Conservation (phyloP, 2,888 invertebrate genomes). For the Laothoe populi region DNA sequence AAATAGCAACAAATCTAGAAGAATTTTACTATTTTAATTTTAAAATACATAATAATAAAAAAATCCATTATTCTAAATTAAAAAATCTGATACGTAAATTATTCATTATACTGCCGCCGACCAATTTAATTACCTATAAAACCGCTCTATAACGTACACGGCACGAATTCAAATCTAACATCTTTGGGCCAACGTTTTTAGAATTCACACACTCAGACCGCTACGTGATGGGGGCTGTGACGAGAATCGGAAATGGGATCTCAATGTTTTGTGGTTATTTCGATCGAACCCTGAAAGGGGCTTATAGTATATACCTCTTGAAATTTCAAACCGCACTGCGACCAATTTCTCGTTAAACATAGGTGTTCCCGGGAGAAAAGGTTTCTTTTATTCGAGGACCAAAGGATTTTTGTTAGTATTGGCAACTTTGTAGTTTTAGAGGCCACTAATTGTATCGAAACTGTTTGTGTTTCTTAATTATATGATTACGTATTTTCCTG, state of each 20-base stretch:
- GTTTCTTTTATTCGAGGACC: conserved; percentile 51
- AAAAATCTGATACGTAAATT: conserved; percentile 5
- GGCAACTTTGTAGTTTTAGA: conserved; percentile 42
- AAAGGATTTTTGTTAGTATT: conserved; percentile 48
- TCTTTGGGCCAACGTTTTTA: conserved; percentile 32
- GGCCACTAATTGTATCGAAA: conserved; percentile 6
- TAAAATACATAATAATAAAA: no score
- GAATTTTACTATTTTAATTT: no score
- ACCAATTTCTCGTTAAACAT: conserved; percentile 66
- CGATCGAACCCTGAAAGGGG: conserved; percentile 76
- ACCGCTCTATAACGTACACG: conserved; percentile 23
- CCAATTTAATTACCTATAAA: conserved; percentile 24
- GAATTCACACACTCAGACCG: conserved; percentile 60
- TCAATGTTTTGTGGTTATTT: conserved; percentile 79
- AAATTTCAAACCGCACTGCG: conserved; percentile 65
- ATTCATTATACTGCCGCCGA: not conserved
- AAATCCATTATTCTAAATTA: not conserved
- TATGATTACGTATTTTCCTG: not conserved
- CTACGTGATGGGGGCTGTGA: conserved; percentile 73
- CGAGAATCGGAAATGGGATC: conserved; percentile 75
- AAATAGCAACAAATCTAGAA: no score
- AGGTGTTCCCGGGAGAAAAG: conserved; percentile 59
- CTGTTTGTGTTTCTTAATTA: not conserved
- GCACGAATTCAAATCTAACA: conserved; percentile 3
- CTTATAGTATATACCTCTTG: conserved; percentile 50